These are phyloP conservation scores for Hoplostethus mediterraneus DNA, from an alignment of 2,797 vertebrate genomes.

Conservation along the genomic window DNA sequence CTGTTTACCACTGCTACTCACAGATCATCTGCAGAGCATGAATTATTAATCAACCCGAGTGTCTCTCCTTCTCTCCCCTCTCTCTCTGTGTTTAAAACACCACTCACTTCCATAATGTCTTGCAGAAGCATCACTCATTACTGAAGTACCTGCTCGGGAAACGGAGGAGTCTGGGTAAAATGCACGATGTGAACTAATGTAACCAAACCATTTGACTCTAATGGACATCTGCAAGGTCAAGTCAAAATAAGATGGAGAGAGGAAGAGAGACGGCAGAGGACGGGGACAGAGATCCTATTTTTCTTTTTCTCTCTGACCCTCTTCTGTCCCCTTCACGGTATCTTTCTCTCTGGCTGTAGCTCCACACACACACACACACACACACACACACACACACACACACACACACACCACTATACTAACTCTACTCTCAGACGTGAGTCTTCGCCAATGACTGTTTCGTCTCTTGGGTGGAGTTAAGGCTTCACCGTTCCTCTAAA, in stretches of 20 bases:
- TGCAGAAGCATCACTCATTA: slow-evolving; percentile 59
- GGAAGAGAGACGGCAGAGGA: neutral
- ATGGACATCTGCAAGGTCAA: slow-evolving; percentile 46
- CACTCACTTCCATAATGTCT: slow-evolving; percentile 61
- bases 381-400: neutral
- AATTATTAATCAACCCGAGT: slow-evolving; percentile 79
- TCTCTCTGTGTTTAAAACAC: slow-evolving; percentile 60
- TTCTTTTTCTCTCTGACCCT: slow-evolving; percentile 10
- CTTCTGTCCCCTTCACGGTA: slow-evolving; percentile 1
- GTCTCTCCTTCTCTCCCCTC: slow-evolving; percentile 50
- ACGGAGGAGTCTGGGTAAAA: slow-evolving; percentile 25
- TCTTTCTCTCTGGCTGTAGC: neutral
- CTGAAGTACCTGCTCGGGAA: slow-evolving; percentile 51
- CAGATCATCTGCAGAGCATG: slow-evolving; percentile 82
- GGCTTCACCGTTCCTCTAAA: slow-evolving; percentile 29
- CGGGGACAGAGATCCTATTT: neutral
- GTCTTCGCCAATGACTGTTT: neutral
- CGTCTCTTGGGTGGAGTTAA: slow-evolving; percentile 36
- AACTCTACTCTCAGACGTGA: neutral
- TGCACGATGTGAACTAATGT: neutral
- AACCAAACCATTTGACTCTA: slow-evolving; percentile 24
- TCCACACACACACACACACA: too few species aligned
- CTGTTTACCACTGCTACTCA: slow-evolving; percentile 80
- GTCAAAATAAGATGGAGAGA: slow-evolving; percentile 22
- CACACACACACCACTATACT: neutral